Evolutionary conservation across 2,888 invertebrate species (phyloP), one percentile per base, ranked within the genome.

Genomic region (Dysmachus trigonus): DNA sequence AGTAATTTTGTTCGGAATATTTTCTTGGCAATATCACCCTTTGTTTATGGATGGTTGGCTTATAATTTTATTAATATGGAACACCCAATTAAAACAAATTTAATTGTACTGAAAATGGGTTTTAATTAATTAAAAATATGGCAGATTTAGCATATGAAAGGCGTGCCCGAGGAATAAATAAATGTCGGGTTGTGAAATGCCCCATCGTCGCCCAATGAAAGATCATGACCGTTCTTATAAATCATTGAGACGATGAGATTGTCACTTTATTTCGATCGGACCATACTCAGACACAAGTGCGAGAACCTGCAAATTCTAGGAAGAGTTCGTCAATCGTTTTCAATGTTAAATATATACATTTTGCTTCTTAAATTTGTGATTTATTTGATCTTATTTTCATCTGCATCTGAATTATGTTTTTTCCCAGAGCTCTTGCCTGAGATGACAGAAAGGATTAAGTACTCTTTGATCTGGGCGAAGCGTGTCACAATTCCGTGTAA

Each of bases 301-400:
- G 76, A 33, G 38, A 76, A 76, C 76, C 76, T 76, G 76, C 76
- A n/a, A 76, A 22, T 76, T 76, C 76, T 76, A n/a, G 76, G 76
- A 76, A 76, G 76, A 33, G 33, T 35, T 76, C 76, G 76, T 76
- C 76, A 76, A 76, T 76, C 38, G 35, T 38, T 38, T 76, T 62
- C 62, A 62, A 62, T 76, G 33, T 38, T 76, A 76, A 22, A 76
- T 35, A 10, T 35, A 10, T 62, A 62, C 62, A 18, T 22, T 47
- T 76, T 76, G 33, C 76, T 76, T 35, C 38, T 76, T 76, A 76
- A 18, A 76, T 76, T 38, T 76, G 15, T 35, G 76, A 62, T 62
- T 62, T 62, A 76, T 38, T 22, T 76, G 35, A 76, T 38, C 38
- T 76, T 76, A 76, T 76, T 76, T 76, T 76, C 47, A 47, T 47